phyloP scores from a whole-genome alignment of 2,888 invertebrate genomes.

The Pyrocoelia pectoralis region DNA sequence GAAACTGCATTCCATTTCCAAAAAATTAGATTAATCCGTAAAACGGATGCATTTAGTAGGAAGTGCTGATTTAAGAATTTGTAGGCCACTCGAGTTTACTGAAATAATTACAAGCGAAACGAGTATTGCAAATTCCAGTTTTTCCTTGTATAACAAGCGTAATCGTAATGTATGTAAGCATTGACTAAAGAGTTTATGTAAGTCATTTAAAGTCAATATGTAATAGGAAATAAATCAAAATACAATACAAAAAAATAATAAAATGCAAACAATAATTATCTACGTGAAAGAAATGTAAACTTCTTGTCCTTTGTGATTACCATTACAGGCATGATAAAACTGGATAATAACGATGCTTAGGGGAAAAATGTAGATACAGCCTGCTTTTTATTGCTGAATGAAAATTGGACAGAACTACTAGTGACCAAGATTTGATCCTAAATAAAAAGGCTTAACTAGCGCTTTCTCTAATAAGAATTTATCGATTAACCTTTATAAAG shows the following conservation, averaged over 20 bases:
- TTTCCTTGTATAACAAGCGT: neutral
- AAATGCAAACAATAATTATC: slow-evolving; percentile 3
- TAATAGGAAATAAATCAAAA: slow-evolving; percentile 7
- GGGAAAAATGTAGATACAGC: no score
- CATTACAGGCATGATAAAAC: no score
- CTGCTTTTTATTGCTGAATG: no score
- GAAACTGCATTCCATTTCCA: neutral
- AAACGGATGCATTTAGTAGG: neutral
- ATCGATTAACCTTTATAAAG: neutral
- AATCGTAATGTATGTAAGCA: neutral
- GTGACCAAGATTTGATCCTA: no score
- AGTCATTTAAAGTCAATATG: no score
- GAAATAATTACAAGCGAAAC: neutral
- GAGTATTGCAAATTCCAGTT: neutral
- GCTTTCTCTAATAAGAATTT: neutral
- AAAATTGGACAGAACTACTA: no score
- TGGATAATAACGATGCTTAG: no score
- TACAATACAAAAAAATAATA: neutral
- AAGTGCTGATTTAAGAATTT: neutral
- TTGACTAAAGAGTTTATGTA: no score
- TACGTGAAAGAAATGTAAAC: neutral
- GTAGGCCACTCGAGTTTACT: neutral
- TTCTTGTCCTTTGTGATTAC: neutral
- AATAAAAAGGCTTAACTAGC: neutral
- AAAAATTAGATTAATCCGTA: neutral